phyloP scores from a whole-genome alignment of 2,797 vertebrate genomes.

The Agapornis canus region DNA sequence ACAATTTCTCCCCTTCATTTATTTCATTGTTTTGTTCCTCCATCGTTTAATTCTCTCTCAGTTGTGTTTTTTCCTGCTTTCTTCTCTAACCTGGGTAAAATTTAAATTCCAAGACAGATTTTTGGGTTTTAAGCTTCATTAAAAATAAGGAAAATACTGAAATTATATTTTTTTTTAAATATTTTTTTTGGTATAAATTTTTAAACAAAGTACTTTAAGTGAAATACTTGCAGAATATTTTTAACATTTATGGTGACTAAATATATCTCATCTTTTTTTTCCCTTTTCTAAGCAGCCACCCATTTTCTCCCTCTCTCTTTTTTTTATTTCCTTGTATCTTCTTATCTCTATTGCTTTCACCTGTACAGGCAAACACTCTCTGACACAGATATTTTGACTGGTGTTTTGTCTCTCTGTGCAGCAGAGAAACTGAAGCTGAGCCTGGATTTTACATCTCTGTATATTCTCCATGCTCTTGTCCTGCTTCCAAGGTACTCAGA shows the following conservation, averaged over 20 bases:
- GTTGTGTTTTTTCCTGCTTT: not conserved
- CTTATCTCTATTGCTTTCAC: not conserved
- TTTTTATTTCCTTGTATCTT: not conserved
- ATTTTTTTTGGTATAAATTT: not conserved
- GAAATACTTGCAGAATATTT: not conserved
- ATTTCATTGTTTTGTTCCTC: not conserved
- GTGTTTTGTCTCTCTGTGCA: not conserved
- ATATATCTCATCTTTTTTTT: not conserved
- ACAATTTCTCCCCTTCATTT: not conserved
- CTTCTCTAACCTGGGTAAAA: not conserved
- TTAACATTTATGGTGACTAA: not conserved
- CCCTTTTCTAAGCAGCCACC: not conserved
- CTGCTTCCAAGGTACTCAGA: not conserved
- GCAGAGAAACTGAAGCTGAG: not conserved
- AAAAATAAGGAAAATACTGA: not conserved
- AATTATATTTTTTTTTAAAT: not conserved
- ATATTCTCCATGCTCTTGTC: not conserved
- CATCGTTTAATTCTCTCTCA: not conserved
- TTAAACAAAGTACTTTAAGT: not conserved
- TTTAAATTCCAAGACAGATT: not conserved
- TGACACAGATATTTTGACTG: not conserved
- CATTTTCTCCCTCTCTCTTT: not conserved
- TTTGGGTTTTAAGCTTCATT: not conserved
- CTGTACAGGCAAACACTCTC: not conserved
- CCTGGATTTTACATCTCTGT: not conserved